Conservation (phyloP, 2,797 vertebrate species). For the Pteropus rufus region DNA sequence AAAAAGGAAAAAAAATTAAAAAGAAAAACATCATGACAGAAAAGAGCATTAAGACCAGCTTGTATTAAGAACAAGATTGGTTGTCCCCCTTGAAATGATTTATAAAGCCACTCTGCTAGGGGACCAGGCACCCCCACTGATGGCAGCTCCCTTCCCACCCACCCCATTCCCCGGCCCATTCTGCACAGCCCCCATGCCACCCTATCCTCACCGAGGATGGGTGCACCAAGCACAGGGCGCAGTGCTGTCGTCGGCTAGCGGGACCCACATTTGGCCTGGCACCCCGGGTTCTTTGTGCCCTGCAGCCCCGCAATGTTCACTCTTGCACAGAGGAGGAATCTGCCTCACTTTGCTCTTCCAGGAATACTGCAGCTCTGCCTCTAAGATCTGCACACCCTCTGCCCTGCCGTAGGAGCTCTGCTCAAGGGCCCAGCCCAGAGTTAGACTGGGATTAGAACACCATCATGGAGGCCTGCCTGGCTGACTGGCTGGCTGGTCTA, state of each 20-base stretch:
- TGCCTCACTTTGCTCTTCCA: background rate
- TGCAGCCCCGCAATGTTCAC: background rate
- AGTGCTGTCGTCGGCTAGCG: background rate
- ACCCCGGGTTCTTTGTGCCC: background rate
- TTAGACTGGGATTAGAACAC: background rate
- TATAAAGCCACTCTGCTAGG: background rate
- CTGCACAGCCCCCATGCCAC: background rate
- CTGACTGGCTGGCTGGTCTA: background rate
- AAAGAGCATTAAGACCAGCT: background rate
- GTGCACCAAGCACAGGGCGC: background rate
- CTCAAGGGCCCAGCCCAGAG: background rate
- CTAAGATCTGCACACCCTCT: fast-evolving
- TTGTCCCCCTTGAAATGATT: conserved; percentile 5
- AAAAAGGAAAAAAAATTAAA: background rate
- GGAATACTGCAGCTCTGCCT: background rate
- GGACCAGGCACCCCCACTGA: background rate
- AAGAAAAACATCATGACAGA: background rate
- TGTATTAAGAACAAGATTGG: conserved; percentile 7
- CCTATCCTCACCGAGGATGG: background rate
- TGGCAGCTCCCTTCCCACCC: background rate
- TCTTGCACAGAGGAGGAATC: background rate
- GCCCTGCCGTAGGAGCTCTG: background rate
- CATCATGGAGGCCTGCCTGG: background rate
- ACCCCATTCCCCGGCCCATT: background rate
- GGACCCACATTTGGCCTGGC: background rate